Evolutionary conservation across 2,113 vertebrate genomes (phyloP), one percentile per base, ranked within the genome.

Genomic region (Passer montanus): DNA sequence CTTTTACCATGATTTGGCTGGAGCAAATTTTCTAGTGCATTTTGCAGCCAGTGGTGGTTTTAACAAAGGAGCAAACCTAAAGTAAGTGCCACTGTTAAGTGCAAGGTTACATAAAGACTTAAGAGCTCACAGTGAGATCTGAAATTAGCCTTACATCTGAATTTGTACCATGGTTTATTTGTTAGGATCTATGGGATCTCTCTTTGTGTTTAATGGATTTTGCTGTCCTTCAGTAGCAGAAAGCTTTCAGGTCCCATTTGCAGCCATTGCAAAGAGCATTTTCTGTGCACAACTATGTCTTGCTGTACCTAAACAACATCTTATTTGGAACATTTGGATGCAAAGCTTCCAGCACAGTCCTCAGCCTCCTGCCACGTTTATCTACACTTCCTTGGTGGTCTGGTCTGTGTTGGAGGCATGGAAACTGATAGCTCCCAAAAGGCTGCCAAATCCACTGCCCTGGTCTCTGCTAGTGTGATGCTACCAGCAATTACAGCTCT

Each of bases 331-430:
- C 50, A 63, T 21, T 62, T 7, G 80, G 79, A 62, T 46, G 59
- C 89, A 92, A 85, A 94, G 70, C 62, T 94, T 87, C 72, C 76
- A 91, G 70, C 46, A 16, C 39, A 67, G 53, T 66, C 93, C 86
- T 92, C 84, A 69, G 89, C 60, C 43, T 93, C 59, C 80, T 95
- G 10, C 85, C 74, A 69, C 84, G 79, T 97, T 97, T 97, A 94
- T 96, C 95, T 95, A 8, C 2, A 9, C 87, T 89, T 82, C 90
- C 64, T 74, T 94, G 95, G 96, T 96, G 97, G 95, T 94, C 97
- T 84, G 64, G 59, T 83, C 84, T 79, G 39, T 84, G 62, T 92
- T 95, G 77, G 79, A 90, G 89, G 64, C 37, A 41, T 28, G 66
- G 90, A 95, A 95, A 94, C 22, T 0, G 26, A 96, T 80, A 90